These are phyloP conservation scores for Phalacrocorax pelagicus DNA, from an alignment of 2,113 vertebrate genomes.

Conservation along the genomic window DNA sequence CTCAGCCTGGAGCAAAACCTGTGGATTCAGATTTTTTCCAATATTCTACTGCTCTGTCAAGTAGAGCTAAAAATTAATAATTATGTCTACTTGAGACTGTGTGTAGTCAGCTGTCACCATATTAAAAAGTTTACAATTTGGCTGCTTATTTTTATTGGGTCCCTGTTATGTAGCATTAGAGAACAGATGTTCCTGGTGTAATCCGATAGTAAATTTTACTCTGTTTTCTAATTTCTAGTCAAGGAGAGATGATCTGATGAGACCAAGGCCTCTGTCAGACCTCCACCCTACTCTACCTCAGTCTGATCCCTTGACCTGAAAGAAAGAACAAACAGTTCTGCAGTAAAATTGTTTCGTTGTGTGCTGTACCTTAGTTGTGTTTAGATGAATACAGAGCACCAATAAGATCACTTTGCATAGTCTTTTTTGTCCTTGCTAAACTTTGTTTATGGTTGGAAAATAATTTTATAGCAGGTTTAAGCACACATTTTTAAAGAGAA, in stretches of 20 bases:
- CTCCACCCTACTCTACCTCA: constrained; percentile 25
- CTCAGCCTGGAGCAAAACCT: not conserved
- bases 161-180: not conserved
- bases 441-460: not conserved
- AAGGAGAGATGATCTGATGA: constrained; percentile 64
- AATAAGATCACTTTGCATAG: not conserved
- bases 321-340: constrained; percentile 56
- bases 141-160: constrained; percentile 19
- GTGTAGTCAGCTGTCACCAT: not conserved
- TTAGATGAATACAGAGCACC: not conserved
- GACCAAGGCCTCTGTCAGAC: constrained; percentile 42
- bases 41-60: not conserved
- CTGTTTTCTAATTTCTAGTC: constrained; percentile 52
- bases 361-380: not conserved
- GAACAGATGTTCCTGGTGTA: constrained; percentile 50
- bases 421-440: not conserved
- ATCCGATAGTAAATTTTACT: constrained; percentile 49
- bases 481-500: not conserved
- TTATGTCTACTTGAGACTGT: not conserved
- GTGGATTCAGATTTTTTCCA: not conserved
- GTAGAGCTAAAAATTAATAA: not conserved
- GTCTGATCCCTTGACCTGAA: constrained; percentile 36
- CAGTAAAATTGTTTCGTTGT: not conserved
- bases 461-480: not conserved
- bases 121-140: not conserved